Conservation (phyloP, 1,140 invertebrate species). For the Physella acuta region DNA sequence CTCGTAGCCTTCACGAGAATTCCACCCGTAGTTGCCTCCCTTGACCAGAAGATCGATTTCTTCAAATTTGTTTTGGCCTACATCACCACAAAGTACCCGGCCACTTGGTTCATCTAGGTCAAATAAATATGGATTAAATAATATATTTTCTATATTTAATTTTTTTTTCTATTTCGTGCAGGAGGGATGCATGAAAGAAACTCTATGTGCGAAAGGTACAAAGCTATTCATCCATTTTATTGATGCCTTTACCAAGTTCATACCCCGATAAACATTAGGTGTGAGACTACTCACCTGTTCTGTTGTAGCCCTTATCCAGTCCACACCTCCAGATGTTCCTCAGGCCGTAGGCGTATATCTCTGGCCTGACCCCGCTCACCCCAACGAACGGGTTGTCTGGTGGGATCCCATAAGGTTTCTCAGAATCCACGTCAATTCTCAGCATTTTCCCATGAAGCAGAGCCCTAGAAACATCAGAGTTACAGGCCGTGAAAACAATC, state of each 20-base stretch:
- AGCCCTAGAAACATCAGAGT: no score
- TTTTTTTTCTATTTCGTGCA: no score
- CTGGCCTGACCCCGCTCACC: constrained; percentile 33
- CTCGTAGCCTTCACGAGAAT: constrained; percentile 46
- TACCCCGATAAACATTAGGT: no score
- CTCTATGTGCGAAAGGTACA: no score
- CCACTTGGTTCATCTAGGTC: constrained; percentile 47
- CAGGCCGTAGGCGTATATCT: constrained; percentile 54
- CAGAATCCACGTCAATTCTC: constrained; percentile 43
- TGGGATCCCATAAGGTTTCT: constrained; percentile 38
- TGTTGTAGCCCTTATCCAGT: constrained; percentile 43
- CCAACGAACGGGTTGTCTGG: constrained; percentile 43
- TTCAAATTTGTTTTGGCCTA: constrained; percentile 50
- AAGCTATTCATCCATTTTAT: no score
- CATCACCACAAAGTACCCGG: constrained; percentile 56
- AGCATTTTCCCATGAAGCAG: constrained; percentile 51
- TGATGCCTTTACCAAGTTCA: no score
- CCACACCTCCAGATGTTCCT: constrained; percentile 57
- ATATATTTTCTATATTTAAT: not conserved
- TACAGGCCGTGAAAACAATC: no score
- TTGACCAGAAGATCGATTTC: constrained; percentile 52
- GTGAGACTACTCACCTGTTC: constrained; percentile 44
- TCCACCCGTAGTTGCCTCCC: constrained; percentile 58
- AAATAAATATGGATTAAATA: constrained; percentile 35
- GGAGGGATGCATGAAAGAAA: no score